Evolutionary conservation across 2,113 vertebrate genomes (phyloP), one percentile per base, ranked within the genome.

Genomic region (Procavia capensis): DNA sequence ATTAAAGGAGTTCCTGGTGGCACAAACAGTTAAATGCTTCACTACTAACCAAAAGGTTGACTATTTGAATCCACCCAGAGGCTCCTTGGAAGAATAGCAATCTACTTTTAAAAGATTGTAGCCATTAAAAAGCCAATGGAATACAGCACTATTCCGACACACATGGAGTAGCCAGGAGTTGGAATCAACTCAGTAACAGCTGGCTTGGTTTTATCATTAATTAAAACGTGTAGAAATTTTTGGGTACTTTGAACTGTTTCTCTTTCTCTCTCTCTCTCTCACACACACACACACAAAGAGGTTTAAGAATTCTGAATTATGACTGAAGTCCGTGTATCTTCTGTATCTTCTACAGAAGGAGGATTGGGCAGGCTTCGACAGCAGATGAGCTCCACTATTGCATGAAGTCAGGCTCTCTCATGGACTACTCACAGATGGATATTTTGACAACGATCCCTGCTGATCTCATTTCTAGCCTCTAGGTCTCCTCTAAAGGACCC

Each of bases 361-460:
- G 24, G 11, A 41, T 13, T 7, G 34, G 63, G 54, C 63, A 63
- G 20, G 6, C 20, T 87, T 61, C 68, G 39, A 31, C 29, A 91
- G 54, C n/a, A 72, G 85, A 39, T 39, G 29, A 85, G 9, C 29
- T 70, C 94, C 57, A 84, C 25, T 81, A 85, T 7, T 50, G 10
- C 29, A 17, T 10, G 20, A 90, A 79, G 9, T 74, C 34, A 61
- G 17, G 59, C 3, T 91, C 20, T 47, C 22, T 27, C 45, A n/a
- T 19, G 29, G 36, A 64, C 68, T 76, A 34, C 41, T 85, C 54
- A 78, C 43, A 64, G 76, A 8, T n/a, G 36, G 16, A 34, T 63
- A 82, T 81, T 95, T 93, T 88, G 24, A 94, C 59, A 81, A 92
- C 63, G 76, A 25, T n/a, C 78, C 14, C 6, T 54, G n/a, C 39